phyloP scores from a whole-genome alignment of 30 jellyfish, hydroid and myxozoan genomes.

The Chrysaora quinquecirrha region DNA sequence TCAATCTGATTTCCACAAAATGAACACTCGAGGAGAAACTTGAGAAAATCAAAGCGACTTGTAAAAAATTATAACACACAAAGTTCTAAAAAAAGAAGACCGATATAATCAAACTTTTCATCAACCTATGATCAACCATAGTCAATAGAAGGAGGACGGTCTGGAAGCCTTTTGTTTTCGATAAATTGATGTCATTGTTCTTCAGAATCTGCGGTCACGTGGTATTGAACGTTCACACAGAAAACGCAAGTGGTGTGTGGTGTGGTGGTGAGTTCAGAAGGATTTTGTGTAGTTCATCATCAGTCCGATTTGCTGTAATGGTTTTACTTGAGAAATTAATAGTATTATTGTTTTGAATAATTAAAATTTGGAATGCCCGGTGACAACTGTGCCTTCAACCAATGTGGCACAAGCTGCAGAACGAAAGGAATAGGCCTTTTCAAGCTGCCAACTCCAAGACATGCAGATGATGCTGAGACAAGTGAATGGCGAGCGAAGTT shows the following conservation, averaged over 20 bases:
- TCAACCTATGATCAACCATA: too few species aligned
- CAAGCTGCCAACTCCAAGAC: slow-evolving; percentile 5
- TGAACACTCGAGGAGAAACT: too few species aligned
- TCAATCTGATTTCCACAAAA: too few species aligned
- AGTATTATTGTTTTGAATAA: too few species aligned
- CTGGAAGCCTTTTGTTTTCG: background rate
- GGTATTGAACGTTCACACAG: slow-evolving; percentile 14
- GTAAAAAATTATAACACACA: too few species aligned
- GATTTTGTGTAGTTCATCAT: background rate
- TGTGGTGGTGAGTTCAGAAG: background rate
- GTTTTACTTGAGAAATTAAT: too few species aligned
- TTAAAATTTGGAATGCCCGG: too few species aligned
- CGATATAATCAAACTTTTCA: too few species aligned
- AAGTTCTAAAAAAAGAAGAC: too few species aligned
- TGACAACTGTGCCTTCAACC: slow-evolving; percentile 19
- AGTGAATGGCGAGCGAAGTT: slow-evolving; percentile 15
- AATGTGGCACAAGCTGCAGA: slow-evolving; percentile 4
- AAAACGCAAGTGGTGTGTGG: background rate
- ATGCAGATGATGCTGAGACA: background rate
- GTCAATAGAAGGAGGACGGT: slow-evolving; percentile 8
- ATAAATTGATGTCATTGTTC: slow-evolving; percentile 5
- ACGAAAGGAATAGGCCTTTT: slow-evolving; percentile 20
- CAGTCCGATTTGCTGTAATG: too few species aligned
- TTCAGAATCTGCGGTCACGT: slow-evolving; percentile 2
- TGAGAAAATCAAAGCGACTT: too few species aligned